Evolutionary conservation across 2,888 invertebrate species (phyloP).

Genomic region (Melanostoma scalare): DNA sequence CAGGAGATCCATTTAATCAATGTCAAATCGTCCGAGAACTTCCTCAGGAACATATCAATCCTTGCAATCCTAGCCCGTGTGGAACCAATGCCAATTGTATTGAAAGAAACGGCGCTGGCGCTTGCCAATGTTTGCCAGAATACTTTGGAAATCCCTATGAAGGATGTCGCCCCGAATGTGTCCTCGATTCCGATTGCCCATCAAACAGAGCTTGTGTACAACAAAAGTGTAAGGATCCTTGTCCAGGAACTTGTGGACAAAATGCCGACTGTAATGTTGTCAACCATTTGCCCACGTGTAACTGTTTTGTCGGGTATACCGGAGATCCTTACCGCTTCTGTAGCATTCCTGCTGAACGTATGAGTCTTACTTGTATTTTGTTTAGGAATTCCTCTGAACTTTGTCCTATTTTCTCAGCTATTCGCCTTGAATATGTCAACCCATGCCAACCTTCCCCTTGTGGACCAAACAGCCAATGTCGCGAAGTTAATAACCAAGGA

Average conservation of each 20-base stretch:
- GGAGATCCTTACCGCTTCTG: slow-evolving; percentile 85
- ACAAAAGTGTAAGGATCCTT: slow-evolving; percentile 89
- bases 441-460: slow-evolving; percentile 85
- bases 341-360: slow-evolving; percentile 81
- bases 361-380: slow-evolving; percentile 70
- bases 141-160: slow-evolving; percentile 90
- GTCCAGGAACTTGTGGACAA: slow-evolving; percentile 89
- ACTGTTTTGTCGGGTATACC: slow-evolving; percentile 85
- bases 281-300: slow-evolving; percentile 88
- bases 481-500: slow-evolving; percentile 86
- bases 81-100: slow-evolving; percentile 88
- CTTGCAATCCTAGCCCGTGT: slow-evolving; percentile 88
- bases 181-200: slow-evolving; percentile 87
- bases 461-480: slow-evolving; percentile 90
- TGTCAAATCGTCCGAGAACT: slow-evolving; percentile 83
- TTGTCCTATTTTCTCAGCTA: slow-evolving; percentile 83
- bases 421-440: slow-evolving; percentile 82
- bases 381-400: slow-evolving; percentile 73
- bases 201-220: slow-evolving; percentile 88
- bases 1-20: slow-evolving; percentile 88
- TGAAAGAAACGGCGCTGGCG: slow-evolving; percentile 87
- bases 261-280: slow-evolving; percentile 88
- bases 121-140: slow-evolving; percentile 87
- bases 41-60: slow-evolving; percentile 84
- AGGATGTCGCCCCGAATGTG: slow-evolving; percentile 89